Base-by-base conservation (phyloP, 2,113 vertebrate species). In the Pygathrix nemaeus region DNA sequence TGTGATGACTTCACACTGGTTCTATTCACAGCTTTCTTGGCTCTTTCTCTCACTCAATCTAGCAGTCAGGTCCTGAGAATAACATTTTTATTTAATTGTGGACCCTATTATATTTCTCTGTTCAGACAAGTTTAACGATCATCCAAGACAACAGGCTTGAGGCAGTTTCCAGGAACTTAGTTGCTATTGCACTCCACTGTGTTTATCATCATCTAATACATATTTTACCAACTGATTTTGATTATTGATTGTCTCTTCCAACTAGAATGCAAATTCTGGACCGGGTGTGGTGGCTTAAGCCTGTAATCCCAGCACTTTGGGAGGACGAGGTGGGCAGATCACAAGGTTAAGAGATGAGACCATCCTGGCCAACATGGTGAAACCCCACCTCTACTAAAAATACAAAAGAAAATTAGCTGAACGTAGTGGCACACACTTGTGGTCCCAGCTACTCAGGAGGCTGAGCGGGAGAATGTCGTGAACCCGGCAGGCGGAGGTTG, bases 91-190 rank as follows among this genome's bases (percentile, higher is more conserved):
- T n/a, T 48, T 12, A 57, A 78, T 75, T 8, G 27, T 30, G 76
- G 78, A 25, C 3, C 7, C 2, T 12, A 38, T 95, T 57, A 25
- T 90, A 78, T 59, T 79, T 86, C 32, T 80, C 13, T 85, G 68
- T 79, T 94, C 45, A 76, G 79, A 55, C 35, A 76, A 90, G 20
- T 76, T 43, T 76, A 76, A 70, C 57, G 27, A 85, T 57, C 76
- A 78, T 66, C 57, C 8, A 35, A 32, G 25, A 78, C 6, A 6
- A 55, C 25, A 48, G 12, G 6, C 25, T 78, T 30, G 17, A 55
- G 48, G 38, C 30, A 7, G 66, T 64, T 94, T 81, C 21, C 10
- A 52, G 55, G 43, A 75, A 52, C 27, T 57, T 21, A 83, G n/a
- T 43, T 55, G 79, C 20, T 55, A 0, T 45, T 84, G 48, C 45